phyloP scores from a whole-genome alignment of 2,113 vertebrate species.

The Pomatostomus ruficeps region DNA sequence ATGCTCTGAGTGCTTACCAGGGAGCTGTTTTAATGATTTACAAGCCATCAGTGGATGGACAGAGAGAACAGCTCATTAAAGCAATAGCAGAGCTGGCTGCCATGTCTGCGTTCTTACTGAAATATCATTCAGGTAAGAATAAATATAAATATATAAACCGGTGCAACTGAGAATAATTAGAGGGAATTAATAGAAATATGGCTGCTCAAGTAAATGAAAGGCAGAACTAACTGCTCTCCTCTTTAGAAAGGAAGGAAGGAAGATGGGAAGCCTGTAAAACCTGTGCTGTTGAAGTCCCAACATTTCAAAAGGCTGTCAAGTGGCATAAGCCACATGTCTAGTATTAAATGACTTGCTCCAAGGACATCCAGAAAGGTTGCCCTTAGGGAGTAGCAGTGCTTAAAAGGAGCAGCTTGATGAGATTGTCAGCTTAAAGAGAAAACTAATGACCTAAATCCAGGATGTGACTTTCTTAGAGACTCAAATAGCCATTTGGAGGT shows the following conservation, averaged over 20 bases:
- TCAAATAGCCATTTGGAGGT: background rate
- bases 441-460: constrained; percentile 28
- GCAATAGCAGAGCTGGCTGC: background rate
- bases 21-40: constrained; percentile 45
- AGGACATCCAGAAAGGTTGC: constrained; percentile 3
- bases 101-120: background rate
- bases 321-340: background rate
- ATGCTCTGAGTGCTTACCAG: background rate
- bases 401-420: constrained; percentile 16
- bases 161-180: background rate
- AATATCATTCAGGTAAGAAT: background rate
- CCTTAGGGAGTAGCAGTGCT: background rate
- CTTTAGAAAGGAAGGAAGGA: background rate
- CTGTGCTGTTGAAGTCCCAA: background rate
- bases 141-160: background rate
- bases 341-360: background rate
- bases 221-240: background rate
- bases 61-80: constrained; percentile 20
- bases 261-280: background rate
- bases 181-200: background rate
- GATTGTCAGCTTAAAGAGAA: constrained; percentile 27
- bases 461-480: background rate
- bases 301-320: background rate
- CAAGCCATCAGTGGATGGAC: background rate
- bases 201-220: background rate